Base-by-base conservation (phyloP, 2,888 invertebrate genomes). In the Metalampra italica region DNA sequence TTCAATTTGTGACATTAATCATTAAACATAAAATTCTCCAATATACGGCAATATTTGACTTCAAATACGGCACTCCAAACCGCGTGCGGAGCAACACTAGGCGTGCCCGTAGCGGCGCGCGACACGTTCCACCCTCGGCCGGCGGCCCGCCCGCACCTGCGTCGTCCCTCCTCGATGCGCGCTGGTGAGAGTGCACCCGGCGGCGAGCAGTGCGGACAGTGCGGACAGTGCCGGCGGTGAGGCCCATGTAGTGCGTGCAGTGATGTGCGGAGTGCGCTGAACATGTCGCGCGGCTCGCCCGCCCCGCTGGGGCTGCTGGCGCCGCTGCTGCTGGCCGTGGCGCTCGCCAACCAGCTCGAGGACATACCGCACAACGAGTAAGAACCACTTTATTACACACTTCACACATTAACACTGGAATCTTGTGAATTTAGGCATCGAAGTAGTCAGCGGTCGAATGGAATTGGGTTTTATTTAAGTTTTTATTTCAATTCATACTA, bases 281-380 rank as follows among this genome's bases (percentile, higher is more conserved):
- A 29, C 46, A 44, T 39, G 44, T 9, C 15, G 13, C 34, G 36
- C 78, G 68, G 78, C 71, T 62, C 62, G 59, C 72, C 77, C 72
- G 71, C 82, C 82, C 84, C 69, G 74, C 61, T 72, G 72, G 68
- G 72, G 71, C 77, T 76, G 68, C 67, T 78, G 63, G 73, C 76
- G 65, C 73, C 82, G 64, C 71, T 83, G 57, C 63, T 82, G 59
- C 74, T 86, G 60, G 76, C 76, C 47, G 69, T 71, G 55, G 79
- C 79, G 61, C 68, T 91, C 64, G 90, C 92, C 67, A 95, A 95
- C 87, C 95, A 96, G 85, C 95, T 95, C 73, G 96, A 96, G 91
- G 96, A 96, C 81, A 96, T 96, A 76, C 96, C 96, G 53, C 96
- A 96, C 83, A 95, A 95, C 88, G 96, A 96, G 96, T 96, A 91